These are phyloP conservation scores for Melinopterus prodromus DNA, from an alignment of 2,888 invertebrate genomes.

Conservation along the genomic window DNA sequence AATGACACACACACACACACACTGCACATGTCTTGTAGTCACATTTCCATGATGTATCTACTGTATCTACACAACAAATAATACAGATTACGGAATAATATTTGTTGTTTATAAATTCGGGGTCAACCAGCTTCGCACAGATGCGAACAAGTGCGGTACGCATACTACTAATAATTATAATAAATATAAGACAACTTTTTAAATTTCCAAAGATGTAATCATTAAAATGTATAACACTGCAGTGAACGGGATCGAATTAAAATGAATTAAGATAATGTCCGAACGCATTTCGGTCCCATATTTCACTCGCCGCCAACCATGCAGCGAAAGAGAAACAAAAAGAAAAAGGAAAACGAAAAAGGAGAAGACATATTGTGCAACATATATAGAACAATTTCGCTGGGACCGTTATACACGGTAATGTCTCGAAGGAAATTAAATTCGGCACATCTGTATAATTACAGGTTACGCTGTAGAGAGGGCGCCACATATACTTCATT, in stretches of 20 bases:
- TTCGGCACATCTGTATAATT: not conserved
- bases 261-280: slow-evolving; percentile 4
- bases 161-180: not conserved
- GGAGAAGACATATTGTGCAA: not conserved
- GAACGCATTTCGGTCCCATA: not conserved
- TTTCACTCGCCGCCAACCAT: not conserved
- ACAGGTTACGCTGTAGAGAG: not conserved
- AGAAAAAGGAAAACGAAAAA: not conserved
- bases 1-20: too few species aligned
- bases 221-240: not conserved
- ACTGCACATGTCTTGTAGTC: too few species aligned
- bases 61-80: too few species aligned
- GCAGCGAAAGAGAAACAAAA: not conserved
- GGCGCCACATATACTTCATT: not conserved
- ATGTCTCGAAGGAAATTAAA: not conserved
- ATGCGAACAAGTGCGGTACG: not conserved
- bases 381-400: slow-evolving; percentile 4
- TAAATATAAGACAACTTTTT: slow-evolving; percentile 8
- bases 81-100: too few species aligned
- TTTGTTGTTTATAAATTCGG: too few species aligned
- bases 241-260: not conserved
- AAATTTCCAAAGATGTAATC: slow-evolving; percentile 17
- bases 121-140: too few species aligned
- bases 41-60: too few species aligned
- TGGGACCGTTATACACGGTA: not conserved